Conservation (phyloP, 2,113 vertebrate genomes). For the Dendropsophus ebraccatus region DNA sequence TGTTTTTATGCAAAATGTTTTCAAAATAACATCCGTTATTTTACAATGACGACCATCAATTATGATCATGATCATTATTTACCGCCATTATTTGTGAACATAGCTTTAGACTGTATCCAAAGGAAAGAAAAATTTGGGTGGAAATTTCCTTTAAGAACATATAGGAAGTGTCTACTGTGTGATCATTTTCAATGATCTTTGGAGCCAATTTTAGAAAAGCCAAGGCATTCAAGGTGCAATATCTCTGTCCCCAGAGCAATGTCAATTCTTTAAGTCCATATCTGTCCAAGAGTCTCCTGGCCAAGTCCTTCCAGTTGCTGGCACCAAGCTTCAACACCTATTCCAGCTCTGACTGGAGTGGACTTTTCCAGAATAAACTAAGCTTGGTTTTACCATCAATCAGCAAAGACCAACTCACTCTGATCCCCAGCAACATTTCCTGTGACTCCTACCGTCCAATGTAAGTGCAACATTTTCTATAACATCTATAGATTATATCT, state of each 20-base stretch:
- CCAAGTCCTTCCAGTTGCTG: conserved; percentile 13
- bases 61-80: no score
- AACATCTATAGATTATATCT: not conserved
- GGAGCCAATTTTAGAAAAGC: no score
- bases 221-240: not conserved
- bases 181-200: no score
- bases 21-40: no score
- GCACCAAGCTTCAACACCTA: not conserved
- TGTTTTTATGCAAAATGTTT: no score
- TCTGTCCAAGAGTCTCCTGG: conserved; percentile 12
- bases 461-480: not conserved
- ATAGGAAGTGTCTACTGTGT: no score
- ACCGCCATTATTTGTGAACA: no score
- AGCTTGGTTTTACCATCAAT: not conserved
- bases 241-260: not conserved
- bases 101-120: no score
- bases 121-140: no score
- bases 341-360: conserved; percentile 7
- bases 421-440: conserved; percentile 23
- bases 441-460: conserved; percentile 10
- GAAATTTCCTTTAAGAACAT: no score
- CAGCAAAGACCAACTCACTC: not conserved
- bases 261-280: not conserved
- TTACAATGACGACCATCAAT: no score
- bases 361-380: not conserved